Evolutionary conservation across 2,888 invertebrate species (phyloP), one percentile per base, ranked within the genome.

Genomic region (Tuberolachnus salignus): DNA sequence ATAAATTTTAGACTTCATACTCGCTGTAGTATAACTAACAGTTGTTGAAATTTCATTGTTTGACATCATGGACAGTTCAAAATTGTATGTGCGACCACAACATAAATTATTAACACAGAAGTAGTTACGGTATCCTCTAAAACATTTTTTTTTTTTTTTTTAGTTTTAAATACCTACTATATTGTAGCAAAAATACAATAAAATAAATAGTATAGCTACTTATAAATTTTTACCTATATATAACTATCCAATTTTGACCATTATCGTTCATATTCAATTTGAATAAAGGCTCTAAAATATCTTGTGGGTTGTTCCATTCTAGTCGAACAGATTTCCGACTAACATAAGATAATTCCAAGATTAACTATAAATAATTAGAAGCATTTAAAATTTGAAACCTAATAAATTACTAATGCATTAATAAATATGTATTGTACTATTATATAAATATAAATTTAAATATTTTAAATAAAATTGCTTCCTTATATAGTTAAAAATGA

Each of bases 281-380:
- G 19, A 66, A 75, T 16, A 66, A 49, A 1, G 66, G 44, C 0
- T 57, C 10, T 51, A 14, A 4, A 14, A 26, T 6, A 14, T 44
- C 19, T 26, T 42, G 26, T 46, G 66, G 75, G 10, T 34, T 75
- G 19, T 75, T 75, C 75, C 75, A 75, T 57, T 75, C 23, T 51
- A 75, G 55, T 19, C 10, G 1, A 10, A 66, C 14, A 1, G 16
- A 57, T 10, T 46, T 23, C 14, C 11, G 10, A 55, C 44, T 55
- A 10, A 66, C 19, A 55, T 46, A 14, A 10, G 9, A 9, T 44
- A 57, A 3, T 10, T 74, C 42, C 64, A 74, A 55, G 23, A 11
- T 26, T 46, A 75, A 75, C 75, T 66, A 57, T n/a, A 75, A 73
- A 26, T 61, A 34, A 34, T 34, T n/a, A n/a, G n/a, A n/a, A n/a